Evolutionary conservation across 2,888 invertebrate species (phyloP).

Genomic region (Microctonus aethiopoides): DNA sequence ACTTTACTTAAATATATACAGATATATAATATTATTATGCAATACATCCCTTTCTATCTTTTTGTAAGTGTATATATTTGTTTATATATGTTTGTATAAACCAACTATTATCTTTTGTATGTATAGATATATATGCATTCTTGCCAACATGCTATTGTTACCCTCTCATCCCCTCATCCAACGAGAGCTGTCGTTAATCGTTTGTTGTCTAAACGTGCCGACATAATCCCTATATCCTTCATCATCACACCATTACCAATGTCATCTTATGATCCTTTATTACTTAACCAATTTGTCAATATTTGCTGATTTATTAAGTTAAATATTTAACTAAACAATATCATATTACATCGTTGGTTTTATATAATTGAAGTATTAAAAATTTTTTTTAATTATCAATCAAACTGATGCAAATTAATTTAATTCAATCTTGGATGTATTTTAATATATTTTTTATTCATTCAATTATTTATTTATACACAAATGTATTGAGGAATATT

Average conservation of each 20-base stretch:
- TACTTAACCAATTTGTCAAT: constrained; percentile 33
- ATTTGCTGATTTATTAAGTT: neutral
- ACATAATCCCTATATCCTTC: constrained; percentile 42
- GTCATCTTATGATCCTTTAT: constrained; percentile 25
- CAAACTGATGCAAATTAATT: no score
- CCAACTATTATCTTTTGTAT: constrained; percentile 21
- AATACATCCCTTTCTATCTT: no score
- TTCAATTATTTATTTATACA: no score
- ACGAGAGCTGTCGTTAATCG: constrained; percentile 59
- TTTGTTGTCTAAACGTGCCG: constrained; percentile 60
- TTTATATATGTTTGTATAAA: neutral
- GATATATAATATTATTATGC: no score
- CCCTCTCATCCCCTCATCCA: constrained; percentile 22
- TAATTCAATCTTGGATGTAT: no score
- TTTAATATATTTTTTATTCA: no score
- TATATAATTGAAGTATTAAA: no score
- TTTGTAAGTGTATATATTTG: no score
- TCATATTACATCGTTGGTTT: no score
- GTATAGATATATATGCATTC: neutral
- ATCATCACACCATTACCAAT: constrained; percentile 33
- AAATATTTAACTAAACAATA: no score
- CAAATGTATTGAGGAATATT: no score
- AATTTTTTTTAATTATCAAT: no score
- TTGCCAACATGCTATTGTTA: neutral
- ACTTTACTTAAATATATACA: constrained; percentile 2